phyloP scores from a whole-genome alignment of 2,888 invertebrate species.

The Tenthredo distinguenda region DNA sequence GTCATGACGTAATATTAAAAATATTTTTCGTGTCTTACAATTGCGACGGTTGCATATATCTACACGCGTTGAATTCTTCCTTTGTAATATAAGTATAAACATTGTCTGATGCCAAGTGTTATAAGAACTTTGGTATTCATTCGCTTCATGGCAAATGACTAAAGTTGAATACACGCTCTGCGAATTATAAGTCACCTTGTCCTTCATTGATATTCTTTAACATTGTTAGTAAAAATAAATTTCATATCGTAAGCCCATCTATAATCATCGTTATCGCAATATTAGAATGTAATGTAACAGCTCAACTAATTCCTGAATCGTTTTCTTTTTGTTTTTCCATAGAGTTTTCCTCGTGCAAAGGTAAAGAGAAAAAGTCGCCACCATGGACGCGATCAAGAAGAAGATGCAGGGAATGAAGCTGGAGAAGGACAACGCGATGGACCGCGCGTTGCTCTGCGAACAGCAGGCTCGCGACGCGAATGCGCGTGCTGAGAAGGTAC shows the following conservation, averaged over 20 bases:
- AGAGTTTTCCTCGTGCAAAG: slow-evolving; percentile 63
- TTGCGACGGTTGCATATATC: slow-evolving; percentile 33
- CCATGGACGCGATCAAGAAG: slow-evolving; percentile 99
- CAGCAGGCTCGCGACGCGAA: slow-evolving; percentile 96
- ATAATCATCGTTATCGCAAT: background rate
- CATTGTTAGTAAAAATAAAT: background rate
- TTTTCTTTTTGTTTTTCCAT: slow-evolving; percentile 42
- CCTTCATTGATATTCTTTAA: background rate
- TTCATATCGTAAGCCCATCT: background rate
- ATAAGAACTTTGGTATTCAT: slow-evolving; percentile 17
- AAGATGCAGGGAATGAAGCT: slow-evolving; percentile 99
- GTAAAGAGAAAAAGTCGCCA: slow-evolving; percentile 82
- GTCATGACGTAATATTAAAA: slow-evolving; percentile 32
- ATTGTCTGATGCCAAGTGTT: slow-evolving; percentile 43
- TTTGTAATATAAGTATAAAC: slow-evolving; percentile 28
- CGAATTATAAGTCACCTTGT: slow-evolving; percentile 10
- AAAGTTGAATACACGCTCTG: background rate
- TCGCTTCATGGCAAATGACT: background rate
- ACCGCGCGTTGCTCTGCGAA: slow-evolving; percentile 98
- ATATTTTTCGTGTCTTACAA: slow-evolving; percentile 31
- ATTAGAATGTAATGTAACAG: background rate
- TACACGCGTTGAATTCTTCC: slow-evolving; percentile 2
- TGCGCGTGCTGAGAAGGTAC: slow-evolving; percentile 90
- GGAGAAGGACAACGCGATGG: slow-evolving; percentile 99
- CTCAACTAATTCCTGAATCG: background rate